Evolutionary conservation across 2,888 invertebrate species (phyloP).

Genomic region (Paralinhomoeus sp.): DNA sequence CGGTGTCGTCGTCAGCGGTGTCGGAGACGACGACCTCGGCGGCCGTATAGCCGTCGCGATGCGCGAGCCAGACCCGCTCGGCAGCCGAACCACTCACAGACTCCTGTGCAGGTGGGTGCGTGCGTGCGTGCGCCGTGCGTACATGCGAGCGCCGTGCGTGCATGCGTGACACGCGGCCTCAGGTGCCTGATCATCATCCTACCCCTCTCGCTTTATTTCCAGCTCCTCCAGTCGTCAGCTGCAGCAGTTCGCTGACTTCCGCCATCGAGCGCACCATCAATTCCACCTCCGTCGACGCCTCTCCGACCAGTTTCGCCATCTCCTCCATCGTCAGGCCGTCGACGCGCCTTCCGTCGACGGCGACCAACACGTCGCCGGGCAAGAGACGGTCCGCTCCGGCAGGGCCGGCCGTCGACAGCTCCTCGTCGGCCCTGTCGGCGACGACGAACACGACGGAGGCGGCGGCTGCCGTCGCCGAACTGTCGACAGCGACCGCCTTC

Average conservation of each 20-base stretch:
- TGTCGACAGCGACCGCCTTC: constrained; percentile 37
- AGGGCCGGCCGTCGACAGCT: no score
- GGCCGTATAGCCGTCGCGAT: constrained; percentile 81
- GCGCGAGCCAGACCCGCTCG: constrained; percentile 64
- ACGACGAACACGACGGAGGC: not conserved
- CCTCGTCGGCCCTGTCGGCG: no score
- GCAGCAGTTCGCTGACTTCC: constrained; percentile 49
- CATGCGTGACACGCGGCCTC: no score
- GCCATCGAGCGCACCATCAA: constrained; percentile 63
- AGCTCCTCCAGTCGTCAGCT: no score
- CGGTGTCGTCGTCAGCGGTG: constrained; percentile 28
- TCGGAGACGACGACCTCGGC: constrained; percentile 28
- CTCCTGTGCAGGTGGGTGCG: no score
- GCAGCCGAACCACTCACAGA: not conserved
- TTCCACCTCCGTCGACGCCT: constrained; percentile 32
- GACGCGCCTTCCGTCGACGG: constrained; percentile 64
- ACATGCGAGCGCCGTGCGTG: no score
- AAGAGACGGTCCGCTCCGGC: constrained; percentile 49
- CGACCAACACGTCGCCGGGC: constrained; percentile 76
- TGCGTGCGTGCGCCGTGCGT: no score
- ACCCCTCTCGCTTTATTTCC: no score
- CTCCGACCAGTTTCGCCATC: constrained; percentile 72
- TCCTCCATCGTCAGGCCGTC: constrained; percentile 65
- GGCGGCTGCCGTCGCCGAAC: not conserved
- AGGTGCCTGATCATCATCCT: no score